A percentile compares a stretch with the other conserved stretches of the same genome.
Conservation (phyloP, 2,888 invertebrate genomes). For the Agapetus fuscipes region DNA sequence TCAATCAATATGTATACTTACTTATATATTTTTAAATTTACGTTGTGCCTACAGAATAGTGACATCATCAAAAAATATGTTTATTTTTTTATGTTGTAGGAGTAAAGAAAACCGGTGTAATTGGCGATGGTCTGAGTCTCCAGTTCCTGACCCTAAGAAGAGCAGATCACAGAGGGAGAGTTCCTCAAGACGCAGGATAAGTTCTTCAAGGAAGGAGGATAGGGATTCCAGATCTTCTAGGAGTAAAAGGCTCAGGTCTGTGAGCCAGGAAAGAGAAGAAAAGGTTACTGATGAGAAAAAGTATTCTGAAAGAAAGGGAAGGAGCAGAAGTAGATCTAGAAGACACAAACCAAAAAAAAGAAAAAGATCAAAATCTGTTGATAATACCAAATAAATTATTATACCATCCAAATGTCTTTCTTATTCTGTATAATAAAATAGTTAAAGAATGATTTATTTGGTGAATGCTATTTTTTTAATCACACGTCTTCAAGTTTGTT, state of each 20-base stretch:
- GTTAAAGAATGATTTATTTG: no score
- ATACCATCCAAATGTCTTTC: no score
- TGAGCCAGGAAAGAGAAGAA: background rate
- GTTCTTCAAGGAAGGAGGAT: background rate
- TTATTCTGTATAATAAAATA: no score
- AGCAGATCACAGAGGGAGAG: background rate
- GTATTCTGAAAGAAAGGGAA: no score
- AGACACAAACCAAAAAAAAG: background rate
- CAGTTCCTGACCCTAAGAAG: constrained; percentile 1
- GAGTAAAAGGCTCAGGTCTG: background rate
- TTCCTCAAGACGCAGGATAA: background rate
- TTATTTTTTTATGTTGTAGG: constrained; percentile 15
- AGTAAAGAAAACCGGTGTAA: constrained; percentile 13
- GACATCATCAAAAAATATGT: no score
- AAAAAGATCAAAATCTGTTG: background rate
- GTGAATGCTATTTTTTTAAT: no score
- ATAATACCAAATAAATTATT: no score
- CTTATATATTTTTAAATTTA: no score
- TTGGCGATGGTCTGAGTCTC: constrained; percentile 21
- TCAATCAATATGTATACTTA: no score
- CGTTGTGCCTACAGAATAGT: no score
- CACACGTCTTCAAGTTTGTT: no score
- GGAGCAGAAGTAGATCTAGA: background rate
- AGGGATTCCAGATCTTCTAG: background rate
- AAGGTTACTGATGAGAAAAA: no score